A percentile compares a stretch with the other conserved stretches of the same genome.
These are phyloP conservation scores for Leptinotarsa defecta DNA, from an alignment of 1,140 invertebrate genomes.

Conservation along the genomic window DNA sequence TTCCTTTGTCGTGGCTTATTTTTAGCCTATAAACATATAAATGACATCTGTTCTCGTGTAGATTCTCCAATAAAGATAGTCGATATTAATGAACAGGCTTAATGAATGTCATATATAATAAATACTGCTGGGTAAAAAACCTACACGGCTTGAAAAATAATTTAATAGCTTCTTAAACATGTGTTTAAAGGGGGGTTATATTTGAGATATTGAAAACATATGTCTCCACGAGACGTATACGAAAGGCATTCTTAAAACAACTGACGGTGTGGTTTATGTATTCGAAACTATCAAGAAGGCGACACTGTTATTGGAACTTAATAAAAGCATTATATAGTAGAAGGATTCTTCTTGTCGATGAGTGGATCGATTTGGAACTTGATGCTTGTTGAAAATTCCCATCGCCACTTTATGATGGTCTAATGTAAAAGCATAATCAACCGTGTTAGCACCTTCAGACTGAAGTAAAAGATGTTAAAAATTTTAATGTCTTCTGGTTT, in stretches of 20 bases:
- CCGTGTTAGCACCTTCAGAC: background rate
- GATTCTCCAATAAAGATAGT: conserved; percentile 32
- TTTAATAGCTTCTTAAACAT: conserved; percentile 37
- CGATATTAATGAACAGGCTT: conserved; percentile 32
- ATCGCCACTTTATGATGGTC: background rate
- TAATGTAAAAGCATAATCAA: conserved; percentile 4
- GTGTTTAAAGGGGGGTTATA: conserved; percentile 31
- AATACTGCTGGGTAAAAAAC: conserved; percentile 27
- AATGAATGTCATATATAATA: conserved; percentile 32
- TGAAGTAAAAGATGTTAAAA: background rate
- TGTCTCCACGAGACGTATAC: conserved; percentile 17
- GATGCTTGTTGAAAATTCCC: background rate
- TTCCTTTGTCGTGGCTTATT: conserved; percentile 27
- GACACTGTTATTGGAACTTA: conserved; percentile 4
- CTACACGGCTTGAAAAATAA: conserved; percentile 29
- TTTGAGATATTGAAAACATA: conserved; percentile 42
- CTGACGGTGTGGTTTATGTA: conserved; percentile 14
- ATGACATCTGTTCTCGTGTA: conserved; percentile 32
- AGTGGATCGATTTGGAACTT: background rate
- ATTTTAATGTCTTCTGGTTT: background rate
- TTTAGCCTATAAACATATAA: conserved; percentile 27
- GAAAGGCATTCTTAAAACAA: conserved; percentile 10
- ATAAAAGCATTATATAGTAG: background rate
- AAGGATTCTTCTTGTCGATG: background rate
- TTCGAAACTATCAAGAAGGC: background rate